Conservation (phyloP, 2,113 vertebrate species). For the Neolamprologus caudopunctatus region DNA sequence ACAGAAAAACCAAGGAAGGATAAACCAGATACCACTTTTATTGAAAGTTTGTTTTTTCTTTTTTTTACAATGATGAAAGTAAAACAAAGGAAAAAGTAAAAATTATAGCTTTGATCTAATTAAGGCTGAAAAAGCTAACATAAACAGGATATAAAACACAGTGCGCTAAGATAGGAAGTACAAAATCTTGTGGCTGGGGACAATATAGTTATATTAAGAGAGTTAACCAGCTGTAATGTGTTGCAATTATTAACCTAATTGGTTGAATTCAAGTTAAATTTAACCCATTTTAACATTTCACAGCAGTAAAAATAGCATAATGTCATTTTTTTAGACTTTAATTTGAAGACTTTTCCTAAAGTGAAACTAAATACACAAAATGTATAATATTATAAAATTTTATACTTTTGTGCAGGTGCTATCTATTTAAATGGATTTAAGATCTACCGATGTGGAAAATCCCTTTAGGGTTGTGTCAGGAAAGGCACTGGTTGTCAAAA, state of each 20-base stretch:
- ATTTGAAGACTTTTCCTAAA: background rate
- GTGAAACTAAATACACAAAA: background rate
- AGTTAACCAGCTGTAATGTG: background rate
- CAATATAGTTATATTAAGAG: background rate
- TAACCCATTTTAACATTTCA: background rate
- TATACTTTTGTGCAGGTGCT: background rate
- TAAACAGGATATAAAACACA: background rate
- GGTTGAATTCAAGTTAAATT: background rate
- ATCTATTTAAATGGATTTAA: background rate
- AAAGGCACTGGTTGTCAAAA: background rate
- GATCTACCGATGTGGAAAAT: background rate
- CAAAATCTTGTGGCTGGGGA: background rate
- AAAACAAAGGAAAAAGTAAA: background rate
- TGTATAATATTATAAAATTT: background rate
- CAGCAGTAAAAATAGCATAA: background rate
- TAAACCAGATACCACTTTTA: background rate
- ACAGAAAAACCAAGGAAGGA: background rate
- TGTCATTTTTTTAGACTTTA: background rate
- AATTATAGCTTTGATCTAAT: background rate
- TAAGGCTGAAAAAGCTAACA: background rate
- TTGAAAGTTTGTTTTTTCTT: background rate
- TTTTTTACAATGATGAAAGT: background rate
- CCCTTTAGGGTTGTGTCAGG: background rate
- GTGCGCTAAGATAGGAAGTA: background rate
- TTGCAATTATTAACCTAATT: background rate